Evolutionary conservation across 2,797 vertebrate genomes (phyloP), one percentile per base, ranked within the genome.

Genomic region (Sparus aurata): DNA sequence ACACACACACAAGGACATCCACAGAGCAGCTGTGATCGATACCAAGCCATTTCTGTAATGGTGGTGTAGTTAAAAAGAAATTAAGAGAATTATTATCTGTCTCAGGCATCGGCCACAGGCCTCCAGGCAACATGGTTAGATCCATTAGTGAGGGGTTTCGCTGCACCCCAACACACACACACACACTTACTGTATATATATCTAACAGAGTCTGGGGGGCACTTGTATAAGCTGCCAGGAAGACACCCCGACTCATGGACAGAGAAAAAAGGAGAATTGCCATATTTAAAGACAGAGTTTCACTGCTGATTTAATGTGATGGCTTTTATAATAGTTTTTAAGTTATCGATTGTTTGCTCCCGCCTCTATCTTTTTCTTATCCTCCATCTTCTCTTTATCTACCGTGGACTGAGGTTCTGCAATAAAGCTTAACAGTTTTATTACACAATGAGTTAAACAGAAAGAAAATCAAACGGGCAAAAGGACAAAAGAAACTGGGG

Each of bases 51-150:
- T 83, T 90, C 89, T 87, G 85, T 92, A 95, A 95, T 94, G 86
- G 92, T 46, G 61, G 69, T 60, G 90, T 87, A 94, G 93, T 95
- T 95, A 95, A 95, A 96, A 95, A 95, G 92, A 91, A 94, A 95
- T 95, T 94, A 95, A 91, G 93, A 93, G 83, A 95, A 92, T 94
- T 94, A 94, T 94, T 90, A 92, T 93, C 91, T 79, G 79, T 90
- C 87, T 88, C 69, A 41, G 73, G 77, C 77, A 67, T 88, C 49
- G 22, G 79, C 83, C 53, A 15, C 80, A 72, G 77, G 87, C 89
- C 85, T 84, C 65, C 38, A 76, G 86, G 89, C 83, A 77, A 77
- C 89, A 71, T 66, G 77, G 72, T 69, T 80, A 54, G 58, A 89
- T 79, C 77, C 75, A 93, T 91, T 89, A 90, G 82, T 34, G 47